phyloP scores from a whole-genome alignment of 2,797 vertebrate genomes.

The Takifugu ocellatus region DNA sequence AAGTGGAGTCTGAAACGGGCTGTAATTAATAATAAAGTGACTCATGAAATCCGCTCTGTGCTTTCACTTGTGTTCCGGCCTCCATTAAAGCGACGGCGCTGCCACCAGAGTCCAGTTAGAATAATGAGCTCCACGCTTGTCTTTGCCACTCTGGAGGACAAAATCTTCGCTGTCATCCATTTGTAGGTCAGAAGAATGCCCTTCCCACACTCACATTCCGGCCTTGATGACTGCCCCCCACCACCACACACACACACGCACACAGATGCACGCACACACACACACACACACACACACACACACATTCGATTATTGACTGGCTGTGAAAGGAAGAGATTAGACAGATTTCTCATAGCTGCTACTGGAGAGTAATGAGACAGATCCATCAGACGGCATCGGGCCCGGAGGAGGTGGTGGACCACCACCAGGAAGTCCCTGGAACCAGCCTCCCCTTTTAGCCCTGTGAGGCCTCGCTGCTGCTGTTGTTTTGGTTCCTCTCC shows the following conservation, averaged over 20 bases:
- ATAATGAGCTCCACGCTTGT: slow-evolving; percentile 37
- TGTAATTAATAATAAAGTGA: background rate
- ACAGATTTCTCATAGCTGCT: background rate
- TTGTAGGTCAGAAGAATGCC: slow-evolving; percentile 56
- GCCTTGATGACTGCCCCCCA: slow-evolving; percentile 52
- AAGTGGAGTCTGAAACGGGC: no score
- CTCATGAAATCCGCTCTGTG: background rate
- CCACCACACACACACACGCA: slow-evolving; percentile 15
- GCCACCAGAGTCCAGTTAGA: slow-evolving; percentile 24
- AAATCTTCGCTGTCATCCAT: slow-evolving; percentile 47
- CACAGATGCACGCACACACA: background rate
- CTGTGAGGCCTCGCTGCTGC: background rate
- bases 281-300: background rate
- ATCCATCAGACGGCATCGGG: background rate
- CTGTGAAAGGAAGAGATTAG: no score
- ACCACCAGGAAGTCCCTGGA: background rate
- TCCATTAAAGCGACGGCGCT: slow-evolving; percentile 22
- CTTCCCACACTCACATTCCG: slow-evolving; percentile 64
- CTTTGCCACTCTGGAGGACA: slow-evolving; percentile 42
- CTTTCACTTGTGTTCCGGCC: slow-evolving; percentile 7
- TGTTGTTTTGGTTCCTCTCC: background rate
- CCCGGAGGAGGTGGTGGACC: background rate
- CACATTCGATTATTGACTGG: background rate
- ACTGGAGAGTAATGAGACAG: background rate
- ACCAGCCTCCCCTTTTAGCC: background rate